These are phyloP conservation scores for Serripes groenlandicus DNA, from an alignment of 2,888 invertebrate genomes.

Conservation along the genomic window DNA sequence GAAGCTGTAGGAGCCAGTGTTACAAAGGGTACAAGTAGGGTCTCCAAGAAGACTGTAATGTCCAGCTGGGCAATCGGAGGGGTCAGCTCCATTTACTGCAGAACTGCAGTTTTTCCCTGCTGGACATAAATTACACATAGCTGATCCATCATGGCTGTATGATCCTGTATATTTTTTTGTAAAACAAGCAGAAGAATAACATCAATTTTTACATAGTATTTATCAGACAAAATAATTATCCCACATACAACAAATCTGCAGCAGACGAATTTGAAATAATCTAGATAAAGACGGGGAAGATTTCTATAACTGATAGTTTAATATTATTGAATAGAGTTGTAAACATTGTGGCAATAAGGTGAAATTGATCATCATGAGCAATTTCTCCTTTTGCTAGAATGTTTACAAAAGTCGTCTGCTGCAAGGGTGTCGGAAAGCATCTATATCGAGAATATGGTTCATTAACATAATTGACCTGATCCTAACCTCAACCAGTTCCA, in stretches of 20 bases:
- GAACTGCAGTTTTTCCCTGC: slow-evolving; percentile 63
- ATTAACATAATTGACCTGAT: no score
- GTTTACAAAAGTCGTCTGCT: no score
- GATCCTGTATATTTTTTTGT: slow-evolving; percentile 60
- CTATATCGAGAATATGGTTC: no score
- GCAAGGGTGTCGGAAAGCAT: no score
- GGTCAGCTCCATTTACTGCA: slow-evolving; percentile 47
- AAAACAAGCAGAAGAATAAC: neutral
- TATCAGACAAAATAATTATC: neutral
- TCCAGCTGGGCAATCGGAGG: slow-evolving; percentile 58
- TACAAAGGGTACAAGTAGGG: slow-evolving; percentile 70
- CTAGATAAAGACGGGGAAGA: neutral
- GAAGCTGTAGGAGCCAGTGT: slow-evolving; percentile 74
- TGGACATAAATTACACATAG: slow-evolving; percentile 68
- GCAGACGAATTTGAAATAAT: neutral
- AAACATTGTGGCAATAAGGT: no score
- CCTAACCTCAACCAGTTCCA: no score
- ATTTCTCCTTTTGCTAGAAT: no score
- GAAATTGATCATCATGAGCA: no score
- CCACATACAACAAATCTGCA: no score
- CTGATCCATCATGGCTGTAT: slow-evolving; percentile 73
- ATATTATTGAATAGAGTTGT: no score
- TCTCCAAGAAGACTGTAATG: slow-evolving; percentile 68
- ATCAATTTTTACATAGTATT: neutral
- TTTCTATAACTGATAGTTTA: no score